Evolutionary conservation across 2,888 invertebrate species (phyloP).

Genomic region (Dasypolia templi): DNA sequence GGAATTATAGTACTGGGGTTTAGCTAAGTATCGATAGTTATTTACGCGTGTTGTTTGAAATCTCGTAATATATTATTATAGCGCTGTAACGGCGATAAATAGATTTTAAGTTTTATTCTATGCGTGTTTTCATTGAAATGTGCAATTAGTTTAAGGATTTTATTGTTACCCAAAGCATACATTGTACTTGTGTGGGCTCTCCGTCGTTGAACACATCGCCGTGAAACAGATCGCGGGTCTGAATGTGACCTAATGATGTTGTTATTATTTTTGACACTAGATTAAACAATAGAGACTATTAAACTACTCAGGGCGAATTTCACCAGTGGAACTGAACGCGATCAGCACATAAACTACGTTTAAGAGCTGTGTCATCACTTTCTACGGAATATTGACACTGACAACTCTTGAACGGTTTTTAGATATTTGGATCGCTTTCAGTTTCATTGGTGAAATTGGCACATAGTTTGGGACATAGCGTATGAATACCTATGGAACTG

Average conservation of each 20-base stretch:
- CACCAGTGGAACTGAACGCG: no score
- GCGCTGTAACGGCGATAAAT: slow-evolving; percentile 81
- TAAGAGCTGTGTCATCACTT: no score
- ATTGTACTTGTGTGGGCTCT: slow-evolving; percentile 77
- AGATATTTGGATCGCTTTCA: no score
- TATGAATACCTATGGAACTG: slow-evolving; percentile 41
- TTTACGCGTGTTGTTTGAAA: slow-evolving; percentile 89
- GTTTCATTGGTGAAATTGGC: no score
- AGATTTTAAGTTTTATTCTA: slow-evolving; percentile 83
- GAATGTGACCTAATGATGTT: slow-evolving; percentile 56
- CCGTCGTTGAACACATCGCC: slow-evolving; percentile 53
- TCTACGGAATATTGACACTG: no score
- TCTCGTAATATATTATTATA: slow-evolving; percentile 89
- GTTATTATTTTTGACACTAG: slow-evolving; percentile 63
- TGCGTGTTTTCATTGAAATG: slow-evolving; percentile 87
- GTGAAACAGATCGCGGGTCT: slow-evolving; percentile 37
- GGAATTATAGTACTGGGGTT: slow-evolving; percentile 84
- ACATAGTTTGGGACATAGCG: slow-evolving; percentile 60
- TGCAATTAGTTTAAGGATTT: slow-evolving; percentile 86
- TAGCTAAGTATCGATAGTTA: slow-evolving; percentile 83
- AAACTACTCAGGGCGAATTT: no score
- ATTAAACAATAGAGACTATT: slow-evolving; percentile 64
- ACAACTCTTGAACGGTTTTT: no score
- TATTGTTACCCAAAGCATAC: slow-evolving; percentile 89
- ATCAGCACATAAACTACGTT: no score